Percentiles rank a stretch among this genome's conserved stretches.
phyloP scores from a whole-genome alignment of 2,888 invertebrate species.

The Diarsia dahlii region DNA sequence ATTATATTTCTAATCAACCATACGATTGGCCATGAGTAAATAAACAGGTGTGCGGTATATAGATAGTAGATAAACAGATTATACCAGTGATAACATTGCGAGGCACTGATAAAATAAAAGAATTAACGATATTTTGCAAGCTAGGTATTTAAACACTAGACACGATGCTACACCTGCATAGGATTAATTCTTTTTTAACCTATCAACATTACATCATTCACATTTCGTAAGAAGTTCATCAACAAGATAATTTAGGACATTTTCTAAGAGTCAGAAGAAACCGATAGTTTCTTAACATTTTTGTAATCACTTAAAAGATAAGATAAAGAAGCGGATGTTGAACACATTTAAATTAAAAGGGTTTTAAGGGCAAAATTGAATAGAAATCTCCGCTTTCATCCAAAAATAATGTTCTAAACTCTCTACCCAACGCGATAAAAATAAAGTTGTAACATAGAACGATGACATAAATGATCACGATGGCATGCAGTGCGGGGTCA shows the following conservation, averaged over 20 bases:
- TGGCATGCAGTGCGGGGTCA: slow-evolving; percentile 72
- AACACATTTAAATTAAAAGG: slow-evolving; percentile 2
- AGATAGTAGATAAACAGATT: slow-evolving; percentile 51
- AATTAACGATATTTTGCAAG: slow-evolving; percentile 29
- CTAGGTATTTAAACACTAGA: slow-evolving; percentile 10
- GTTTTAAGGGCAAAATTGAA: not conserved
- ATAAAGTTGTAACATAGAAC: slow-evolving; percentile 52
- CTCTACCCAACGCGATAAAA: slow-evolving; percentile 32
- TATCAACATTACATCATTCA: slow-evolving; percentile 6
- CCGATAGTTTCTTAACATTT: slow-evolving; percentile 3
- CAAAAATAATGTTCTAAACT: not conserved
- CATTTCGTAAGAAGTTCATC: slow-evolving; percentile 26
- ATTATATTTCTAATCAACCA: slow-evolving; percentile 23
- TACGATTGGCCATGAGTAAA: slow-evolving; percentile 24
- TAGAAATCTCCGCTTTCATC: not conserved
- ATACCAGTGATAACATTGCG: slow-evolving; percentile 39
- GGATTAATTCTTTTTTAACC: slow-evolving; percentile 7
- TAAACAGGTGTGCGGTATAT: slow-evolving; percentile 45
- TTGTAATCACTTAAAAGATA: slow-evolving; percentile 45
- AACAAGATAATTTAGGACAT: slow-evolving; percentile 34
- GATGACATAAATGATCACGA: slow-evolving; percentile 74
- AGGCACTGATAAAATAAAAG: slow-evolving; percentile 31
- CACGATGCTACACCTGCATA: not conserved
- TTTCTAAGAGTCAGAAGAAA: slow-evolving; percentile 25
- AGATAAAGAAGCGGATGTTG: slow-evolving; percentile 42